Conservation (phyloP, 1,140 invertebrate species). For the Psix sp. region DNA sequence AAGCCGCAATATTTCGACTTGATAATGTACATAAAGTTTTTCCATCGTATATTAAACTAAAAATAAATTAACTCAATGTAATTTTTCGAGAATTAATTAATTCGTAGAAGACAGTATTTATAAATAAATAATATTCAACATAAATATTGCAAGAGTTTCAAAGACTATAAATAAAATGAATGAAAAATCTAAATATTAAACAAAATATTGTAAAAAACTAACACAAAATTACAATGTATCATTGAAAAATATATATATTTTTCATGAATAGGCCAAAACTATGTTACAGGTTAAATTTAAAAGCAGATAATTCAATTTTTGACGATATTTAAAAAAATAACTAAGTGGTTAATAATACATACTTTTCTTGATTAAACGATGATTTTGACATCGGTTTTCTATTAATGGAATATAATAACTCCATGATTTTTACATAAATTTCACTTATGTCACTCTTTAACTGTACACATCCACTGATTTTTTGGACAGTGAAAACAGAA, state of each 20-base stretch:
- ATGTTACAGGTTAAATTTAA: too few species aligned
- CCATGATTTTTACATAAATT: constrained; percentile 15
- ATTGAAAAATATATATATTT: too few species aligned
- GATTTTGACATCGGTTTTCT: constrained; percentile 34
- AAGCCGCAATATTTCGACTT: constrained; percentile 87
- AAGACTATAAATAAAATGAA: too few species aligned
- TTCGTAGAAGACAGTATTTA: background rate
- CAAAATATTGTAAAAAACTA: too few species aligned
- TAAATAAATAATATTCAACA: background rate
- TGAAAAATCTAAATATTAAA: too few species aligned
- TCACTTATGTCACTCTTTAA: background rate
- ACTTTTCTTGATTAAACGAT: constrained; percentile 40
- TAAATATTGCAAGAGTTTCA: too few species aligned
- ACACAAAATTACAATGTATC: too few species aligned
- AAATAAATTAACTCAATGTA: constrained; percentile 54
- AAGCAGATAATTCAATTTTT: background rate
- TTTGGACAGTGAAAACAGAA: background rate
- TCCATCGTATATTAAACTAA: constrained; percentile 82
- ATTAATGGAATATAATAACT: constrained; percentile 42
- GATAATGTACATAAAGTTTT: constrained; percentile 79
- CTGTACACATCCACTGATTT: background rate
- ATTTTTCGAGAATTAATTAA: constrained; percentile 4
- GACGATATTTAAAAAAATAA: background rate
- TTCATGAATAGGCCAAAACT: too few species aligned
- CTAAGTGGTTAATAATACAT: background rate